Evolutionary conservation across 2,113 vertebrate genomes (phyloP).

Genomic region (Symphodus melops): DNA sequence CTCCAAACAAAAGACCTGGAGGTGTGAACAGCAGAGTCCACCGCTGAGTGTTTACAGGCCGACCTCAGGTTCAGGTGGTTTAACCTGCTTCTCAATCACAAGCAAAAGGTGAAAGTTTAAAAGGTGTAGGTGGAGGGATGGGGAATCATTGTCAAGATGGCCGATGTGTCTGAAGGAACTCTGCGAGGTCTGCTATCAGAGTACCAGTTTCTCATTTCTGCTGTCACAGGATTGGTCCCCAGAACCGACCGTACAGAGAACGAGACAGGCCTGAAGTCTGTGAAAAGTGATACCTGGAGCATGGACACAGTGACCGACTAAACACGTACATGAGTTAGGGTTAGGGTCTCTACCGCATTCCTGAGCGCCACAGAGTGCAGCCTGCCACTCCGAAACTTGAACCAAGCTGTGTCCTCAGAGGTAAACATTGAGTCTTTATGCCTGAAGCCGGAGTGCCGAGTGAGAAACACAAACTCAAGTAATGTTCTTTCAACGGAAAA

Average conservation of each 20-base stretch:
- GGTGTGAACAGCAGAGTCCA: not conserved
- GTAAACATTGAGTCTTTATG: constrained; percentile 18
- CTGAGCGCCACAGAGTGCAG: constrained; percentile 14
- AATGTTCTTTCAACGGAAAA: not conserved
- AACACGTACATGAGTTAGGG: too few species aligned
- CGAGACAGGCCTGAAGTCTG: constrained; percentile 43
- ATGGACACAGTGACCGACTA: constrained; percentile 34
- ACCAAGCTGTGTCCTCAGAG: constrained; percentile 5
- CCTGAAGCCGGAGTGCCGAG: constrained; percentile 1
- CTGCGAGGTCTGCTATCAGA: constrained; percentile 77
- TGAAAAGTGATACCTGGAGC: constrained; percentile 48
- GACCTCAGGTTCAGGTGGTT: constrained; percentile 72
- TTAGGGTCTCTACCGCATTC: constrained; percentile 24
- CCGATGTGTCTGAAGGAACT: constrained; percentile 80
- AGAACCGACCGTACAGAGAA: constrained; percentile 44
- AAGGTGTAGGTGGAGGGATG: constrained; percentile 62
- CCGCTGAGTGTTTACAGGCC: constrained; percentile 58
- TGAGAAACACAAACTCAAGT: not conserved
- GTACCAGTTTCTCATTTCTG: not conserved
- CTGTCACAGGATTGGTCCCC: constrained; percentile 34
- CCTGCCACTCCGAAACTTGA: constrained; percentile 42
- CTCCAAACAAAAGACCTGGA: constrained; percentile 35
- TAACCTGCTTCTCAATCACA: constrained; percentile 71
- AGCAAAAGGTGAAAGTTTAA: too few species aligned
- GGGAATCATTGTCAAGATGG: too few species aligned